Evolutionary conservation across 2,888 invertebrate genomes (phyloP).

Genomic region (Eledone cirrhosa): DNA sequence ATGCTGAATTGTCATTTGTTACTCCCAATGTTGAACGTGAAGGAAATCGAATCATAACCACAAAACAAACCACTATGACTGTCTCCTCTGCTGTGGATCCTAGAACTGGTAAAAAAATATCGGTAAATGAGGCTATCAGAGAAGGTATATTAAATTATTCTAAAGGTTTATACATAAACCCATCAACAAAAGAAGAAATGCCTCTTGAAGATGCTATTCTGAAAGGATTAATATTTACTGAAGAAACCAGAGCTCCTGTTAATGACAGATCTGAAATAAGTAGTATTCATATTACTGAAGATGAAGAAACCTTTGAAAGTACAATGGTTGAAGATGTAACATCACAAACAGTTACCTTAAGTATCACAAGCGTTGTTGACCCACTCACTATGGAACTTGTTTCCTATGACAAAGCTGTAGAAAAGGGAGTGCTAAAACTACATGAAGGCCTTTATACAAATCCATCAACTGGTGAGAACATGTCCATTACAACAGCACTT

Average conservation of each 20-base stretch:
- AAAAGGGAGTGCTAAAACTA: slow-evolving; percentile 87
- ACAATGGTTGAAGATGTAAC: slow-evolving; percentile 69
- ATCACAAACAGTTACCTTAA: slow-evolving; percentile 59
- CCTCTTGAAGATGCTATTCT: slow-evolving; percentile 80
- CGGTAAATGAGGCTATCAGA: slow-evolving; percentile 91
- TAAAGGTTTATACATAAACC: slow-evolving; percentile 74
- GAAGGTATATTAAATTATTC: slow-evolving; percentile 89
- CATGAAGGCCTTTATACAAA: slow-evolving; percentile 71
- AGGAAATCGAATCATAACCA: slow-evolving; percentile 77
- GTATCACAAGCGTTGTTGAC: slow-evolving; percentile 73
- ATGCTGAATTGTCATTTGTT: slow-evolving; percentile 57
- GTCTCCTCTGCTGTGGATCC: slow-evolving; percentile 74
- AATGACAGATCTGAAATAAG: slow-evolving; percentile 73
- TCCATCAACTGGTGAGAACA: slow-evolving; percentile 80
- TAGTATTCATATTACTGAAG: slow-evolving; percentile 64
- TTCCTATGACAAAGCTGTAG: slow-evolving; percentile 90
- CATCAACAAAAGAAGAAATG: slow-evolving; percentile 73
- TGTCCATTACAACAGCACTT: slow-evolving; percentile 83
- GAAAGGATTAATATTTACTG: slow-evolving; percentile 77
- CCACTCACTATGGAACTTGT: slow-evolving; percentile 75
- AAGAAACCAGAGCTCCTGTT: slow-evolving; percentile 69
- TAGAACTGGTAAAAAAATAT: slow-evolving; percentile 76
- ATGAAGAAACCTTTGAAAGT: slow-evolving; percentile 70
- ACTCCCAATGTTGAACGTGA: slow-evolving; percentile 83
- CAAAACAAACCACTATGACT: slow-evolving; percentile 59